Percentiles rank a stretch among this genome's conserved stretches.
phyloP scores from a whole-genome alignment of 2,113 vertebrate species.

The Noturus placidus region DNA sequence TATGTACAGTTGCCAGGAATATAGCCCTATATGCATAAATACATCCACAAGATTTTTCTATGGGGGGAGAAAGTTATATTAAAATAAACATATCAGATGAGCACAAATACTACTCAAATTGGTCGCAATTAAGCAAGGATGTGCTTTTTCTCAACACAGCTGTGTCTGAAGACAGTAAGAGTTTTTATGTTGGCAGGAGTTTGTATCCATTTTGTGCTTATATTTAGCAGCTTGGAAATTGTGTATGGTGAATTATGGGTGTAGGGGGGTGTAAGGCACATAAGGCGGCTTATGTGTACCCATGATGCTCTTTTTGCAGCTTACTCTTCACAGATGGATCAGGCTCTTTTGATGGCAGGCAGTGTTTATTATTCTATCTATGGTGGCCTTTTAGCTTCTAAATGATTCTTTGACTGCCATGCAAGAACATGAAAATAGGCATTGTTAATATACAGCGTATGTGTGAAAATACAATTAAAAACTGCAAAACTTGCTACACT shows the following conservation, averaged over 20 bases:
- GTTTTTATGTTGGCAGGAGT: conserved; percentile 9
- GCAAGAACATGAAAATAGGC: not conserved
- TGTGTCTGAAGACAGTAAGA: not conserved
- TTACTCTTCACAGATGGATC: not conserved
- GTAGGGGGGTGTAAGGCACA: not conserved
- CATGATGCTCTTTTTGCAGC: not conserved
- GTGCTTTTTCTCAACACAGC: conserved; percentile 19
- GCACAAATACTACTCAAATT: not conserved
- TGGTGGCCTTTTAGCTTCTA: not conserved
- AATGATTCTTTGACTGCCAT: not conserved
- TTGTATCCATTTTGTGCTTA: conserved; percentile 11
- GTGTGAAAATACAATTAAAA: not conserved
- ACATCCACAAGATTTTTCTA: not conserved
- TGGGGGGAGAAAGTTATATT: too few relatives aligned
- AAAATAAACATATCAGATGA: not conserved
- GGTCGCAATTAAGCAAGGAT: not conserved
- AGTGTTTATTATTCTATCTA: not conserved
- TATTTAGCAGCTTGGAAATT: conserved; percentile 32
- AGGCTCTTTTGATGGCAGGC: not conserved
- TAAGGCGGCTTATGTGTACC: conserved; percentile 7
- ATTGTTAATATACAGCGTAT: not conserved
- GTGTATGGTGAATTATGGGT: not conserved
- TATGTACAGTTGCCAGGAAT: not conserved
- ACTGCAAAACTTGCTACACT: not conserved
- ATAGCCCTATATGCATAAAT: not conserved